Evolutionary conservation across 2,797 vertebrate species (phyloP), one percentile per base, ranked within the genome.

Genomic region (Serranus cabrilla): DNA sequence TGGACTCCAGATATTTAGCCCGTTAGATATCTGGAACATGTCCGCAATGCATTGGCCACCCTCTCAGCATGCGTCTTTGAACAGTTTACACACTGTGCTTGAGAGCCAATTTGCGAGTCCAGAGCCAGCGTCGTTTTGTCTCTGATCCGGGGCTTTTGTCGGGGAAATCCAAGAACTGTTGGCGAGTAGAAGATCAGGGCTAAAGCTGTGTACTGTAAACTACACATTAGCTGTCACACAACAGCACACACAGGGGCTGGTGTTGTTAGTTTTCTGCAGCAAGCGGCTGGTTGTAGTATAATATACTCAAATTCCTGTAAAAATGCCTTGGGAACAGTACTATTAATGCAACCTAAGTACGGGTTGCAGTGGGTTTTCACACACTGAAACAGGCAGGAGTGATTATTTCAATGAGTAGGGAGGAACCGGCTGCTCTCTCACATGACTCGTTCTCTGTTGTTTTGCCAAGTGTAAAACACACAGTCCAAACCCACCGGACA

Each of bases 391-490:
- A 79, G 61, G 52, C 73, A 75, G 59, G 21, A 76, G 82, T 82
- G 78, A 83, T 87, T 85, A 87, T 83, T 83, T 75, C 78, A 82
- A 80, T 83, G 51, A 69, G 54, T 43, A 12, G 27, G 45, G 69
- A 84, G 47, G 61, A 75, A 73, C 57, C 31, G 64, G 65, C 62
- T 87, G 50, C 52, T 34, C 58, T 71, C 56, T 84, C 76, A 80
- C 78, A 70, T 75, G 82, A 82, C 74, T 81, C 47, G 42, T 34
- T 82, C 81, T 85, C 78, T 84, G 71, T 84, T 86, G 71, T 70
- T 54, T 73, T 86, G 84, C 81, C 84, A 87, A 80, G 67, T 71
- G n/a, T 81, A 66, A 80, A 80, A 78, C 77, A 64, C 77, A 71
- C 57, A 43, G 43, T 67, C 21, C n/a, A n/a, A n/a, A n/a, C 57